These are phyloP conservation scores for Orussus abietinus DNA, from an alignment of 1,140 invertebrate species.

Conservation along the genomic window DNA sequence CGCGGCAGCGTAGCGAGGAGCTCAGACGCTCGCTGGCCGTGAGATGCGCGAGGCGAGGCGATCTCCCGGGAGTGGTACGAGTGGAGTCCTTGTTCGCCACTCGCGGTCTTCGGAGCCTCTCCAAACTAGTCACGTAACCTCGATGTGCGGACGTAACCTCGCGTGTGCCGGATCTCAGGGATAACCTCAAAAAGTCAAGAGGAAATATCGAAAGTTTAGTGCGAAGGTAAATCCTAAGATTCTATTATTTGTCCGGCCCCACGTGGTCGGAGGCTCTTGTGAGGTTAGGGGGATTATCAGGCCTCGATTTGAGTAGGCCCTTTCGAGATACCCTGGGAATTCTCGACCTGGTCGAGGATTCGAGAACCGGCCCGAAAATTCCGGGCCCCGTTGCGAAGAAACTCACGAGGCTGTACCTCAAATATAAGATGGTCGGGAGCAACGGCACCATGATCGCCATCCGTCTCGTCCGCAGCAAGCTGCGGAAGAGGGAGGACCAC, in stretches of 20 bases:
- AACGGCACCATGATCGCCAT: constrained; percentile 80
- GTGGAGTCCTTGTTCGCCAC: too few relatives aligned
- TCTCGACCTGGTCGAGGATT: constrained; percentile 30
- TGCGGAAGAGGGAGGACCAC: constrained; percentile 76
- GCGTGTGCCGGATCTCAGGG: too few relatives aligned
- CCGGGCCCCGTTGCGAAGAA: constrained; percentile 31
- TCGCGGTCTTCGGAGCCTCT: too few relatives aligned
- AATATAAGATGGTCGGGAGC: constrained; percentile 67
- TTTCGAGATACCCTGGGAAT: constrained; percentile 15
- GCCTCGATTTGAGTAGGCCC: too few relatives aligned
- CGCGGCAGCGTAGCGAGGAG: not conserved
- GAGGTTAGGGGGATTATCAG: too few relatives aligned
- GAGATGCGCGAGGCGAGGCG: constrained; percentile 34
- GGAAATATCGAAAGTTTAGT: too few relatives aligned
- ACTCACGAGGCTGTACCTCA: constrained; percentile 42
- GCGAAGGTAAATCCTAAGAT: too few relatives aligned
- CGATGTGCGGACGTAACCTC: too few relatives aligned
- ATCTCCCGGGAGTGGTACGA: constrained; percentile 32
- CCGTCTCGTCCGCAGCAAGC: constrained; percentile 82
- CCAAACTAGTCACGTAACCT: too few relatives aligned
- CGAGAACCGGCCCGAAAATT: constrained; percentile 34
- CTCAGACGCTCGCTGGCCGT: constrained; percentile 27
- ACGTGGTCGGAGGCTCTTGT: too few relatives aligned
- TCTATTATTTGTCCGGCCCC: too few relatives aligned
- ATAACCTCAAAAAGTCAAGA: too few relatives aligned